Evolutionary conservation across 2,888 invertebrate species (phyloP).

Genomic region (Deilephila porcellus): DNA sequence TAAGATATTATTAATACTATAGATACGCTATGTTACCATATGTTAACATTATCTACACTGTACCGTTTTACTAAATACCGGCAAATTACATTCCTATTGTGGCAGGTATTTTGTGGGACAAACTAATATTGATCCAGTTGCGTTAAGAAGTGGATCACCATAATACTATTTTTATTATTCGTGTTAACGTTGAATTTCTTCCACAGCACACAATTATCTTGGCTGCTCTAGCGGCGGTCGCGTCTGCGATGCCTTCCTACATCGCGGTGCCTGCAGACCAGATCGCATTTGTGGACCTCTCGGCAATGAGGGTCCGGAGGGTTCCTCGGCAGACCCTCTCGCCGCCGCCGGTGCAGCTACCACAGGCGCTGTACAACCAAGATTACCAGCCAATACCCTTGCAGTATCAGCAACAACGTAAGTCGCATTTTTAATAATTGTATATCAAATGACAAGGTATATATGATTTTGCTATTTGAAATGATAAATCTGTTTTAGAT

Average conservation of each 20-base stretch:
- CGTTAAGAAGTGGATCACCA: not conserved
- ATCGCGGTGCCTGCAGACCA: slow-evolving; percentile 86
- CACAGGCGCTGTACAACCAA: slow-evolving; percentile 61
- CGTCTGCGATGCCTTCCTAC: slow-evolving; percentile 82
- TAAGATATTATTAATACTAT: not conserved
- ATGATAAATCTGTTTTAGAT: too few species aligned
- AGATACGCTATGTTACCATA: not conserved
- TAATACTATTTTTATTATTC: slow-evolving; percentile 30
- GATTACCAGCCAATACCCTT: slow-evolving; percentile 64
- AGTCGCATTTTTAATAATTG: slow-evolving; percentile 45
- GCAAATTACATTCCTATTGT: not conserved
- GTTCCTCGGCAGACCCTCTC: slow-evolving; percentile 73
- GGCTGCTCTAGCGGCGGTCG: slow-evolving; percentile 57
- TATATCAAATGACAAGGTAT: too few species aligned
- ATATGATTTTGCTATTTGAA: too few species aligned
- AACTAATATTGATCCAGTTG: not conserved
- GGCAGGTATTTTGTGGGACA: not conserved
- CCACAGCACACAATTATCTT: slow-evolving; percentile 66
- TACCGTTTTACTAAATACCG: not conserved
- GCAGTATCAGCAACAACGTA: slow-evolving; percentile 67
- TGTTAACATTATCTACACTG: not conserved
- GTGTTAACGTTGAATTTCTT: slow-evolving; percentile 30
- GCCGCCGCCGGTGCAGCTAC: slow-evolving; percentile 57
- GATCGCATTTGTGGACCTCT: slow-evolving; percentile 84
- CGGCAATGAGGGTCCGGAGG: slow-evolving; percentile 64